Evolutionary conservation across 2,797 vertebrate genomes (phyloP).

Genomic region (Syngnathus acus): DNA sequence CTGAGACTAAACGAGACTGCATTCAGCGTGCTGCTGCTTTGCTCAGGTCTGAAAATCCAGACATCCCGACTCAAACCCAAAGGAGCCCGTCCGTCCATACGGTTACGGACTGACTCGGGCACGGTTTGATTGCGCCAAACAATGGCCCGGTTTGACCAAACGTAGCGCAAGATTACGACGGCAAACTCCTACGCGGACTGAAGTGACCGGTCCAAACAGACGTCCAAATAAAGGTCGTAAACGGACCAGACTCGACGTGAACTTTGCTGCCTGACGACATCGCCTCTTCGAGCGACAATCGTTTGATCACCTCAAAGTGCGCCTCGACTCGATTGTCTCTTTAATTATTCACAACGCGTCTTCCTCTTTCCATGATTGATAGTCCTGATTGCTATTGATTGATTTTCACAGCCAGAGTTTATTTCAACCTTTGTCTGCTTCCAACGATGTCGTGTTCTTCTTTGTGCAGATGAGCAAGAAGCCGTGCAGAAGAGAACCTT

Average conservation of each 20-base stretch:
- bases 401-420: conserved; percentile 9
- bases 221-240: too few relatives aligned
- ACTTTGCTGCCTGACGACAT: background rate
- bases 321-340: background rate
- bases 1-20: too few relatives aligned
- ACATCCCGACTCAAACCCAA: too few relatives aligned
- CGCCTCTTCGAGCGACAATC: background rate
- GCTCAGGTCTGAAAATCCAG: too few relatives aligned
- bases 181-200: background rate
- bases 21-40: too few relatives aligned
- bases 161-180: too few relatives aligned
- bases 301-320: background rate
- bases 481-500: conserved; percentile 96
- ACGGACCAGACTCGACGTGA: too few relatives aligned
- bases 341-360: background rate
- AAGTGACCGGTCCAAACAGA: background rate
- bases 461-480: conserved; percentile 88
- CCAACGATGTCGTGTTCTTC: conserved; percentile 7
- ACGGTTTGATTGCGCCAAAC: too few relatives aligned
- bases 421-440: background rate
- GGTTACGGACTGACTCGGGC: too few relatives aligned
- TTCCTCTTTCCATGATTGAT: background rate
- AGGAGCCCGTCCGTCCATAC: too few relatives aligned
- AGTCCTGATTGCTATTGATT: background rate
- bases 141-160: too few relatives aligned